Conservation (phyloP, 2,888 invertebrate species). For the Cerastoderma edule region DNA sequence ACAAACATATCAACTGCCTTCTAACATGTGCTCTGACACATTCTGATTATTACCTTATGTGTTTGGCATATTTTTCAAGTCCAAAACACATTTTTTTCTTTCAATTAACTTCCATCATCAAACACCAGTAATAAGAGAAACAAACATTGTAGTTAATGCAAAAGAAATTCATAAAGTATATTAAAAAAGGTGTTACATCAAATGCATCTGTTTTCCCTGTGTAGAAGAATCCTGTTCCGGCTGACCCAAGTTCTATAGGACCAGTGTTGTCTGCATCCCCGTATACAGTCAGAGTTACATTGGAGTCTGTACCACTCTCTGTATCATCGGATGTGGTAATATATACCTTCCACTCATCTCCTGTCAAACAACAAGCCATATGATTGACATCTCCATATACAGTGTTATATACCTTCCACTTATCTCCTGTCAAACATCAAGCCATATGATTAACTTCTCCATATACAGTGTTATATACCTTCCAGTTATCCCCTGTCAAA, state of each 20-base stretch:
- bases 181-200: constrained; percentile 68
- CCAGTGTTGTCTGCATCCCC: constrained; percentile 78
- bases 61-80: not conserved
- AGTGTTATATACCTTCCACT: too few relatives aligned
- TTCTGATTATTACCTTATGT: not conserved
- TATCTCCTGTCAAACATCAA: too few relatives aligned
- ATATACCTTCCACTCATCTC: constrained; percentile 73
- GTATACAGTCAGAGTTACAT: constrained; percentile 79
- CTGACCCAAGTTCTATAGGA: constrained; percentile 69
- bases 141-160: too few relatives aligned
- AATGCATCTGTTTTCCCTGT: constrained; percentile 78
- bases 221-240: constrained; percentile 70
- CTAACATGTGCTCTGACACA: too few relatives aligned
- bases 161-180: not conserved
- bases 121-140: not conserved
- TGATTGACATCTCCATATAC: not conserved
- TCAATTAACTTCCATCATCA: not conserved
- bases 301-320: constrained; percentile 77
- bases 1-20: too few relatives aligned
- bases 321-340: constrained; percentile 69
- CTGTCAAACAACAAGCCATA: too few relatives aligned
- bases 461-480: not conserved
- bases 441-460: too few relatives aligned
- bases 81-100: not conserved
- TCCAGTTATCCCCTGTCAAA: too few relatives aligned